phyloP scores from a whole-genome alignment of 2,113 vertebrate species.

The Eubucco bourcierii region DNA sequence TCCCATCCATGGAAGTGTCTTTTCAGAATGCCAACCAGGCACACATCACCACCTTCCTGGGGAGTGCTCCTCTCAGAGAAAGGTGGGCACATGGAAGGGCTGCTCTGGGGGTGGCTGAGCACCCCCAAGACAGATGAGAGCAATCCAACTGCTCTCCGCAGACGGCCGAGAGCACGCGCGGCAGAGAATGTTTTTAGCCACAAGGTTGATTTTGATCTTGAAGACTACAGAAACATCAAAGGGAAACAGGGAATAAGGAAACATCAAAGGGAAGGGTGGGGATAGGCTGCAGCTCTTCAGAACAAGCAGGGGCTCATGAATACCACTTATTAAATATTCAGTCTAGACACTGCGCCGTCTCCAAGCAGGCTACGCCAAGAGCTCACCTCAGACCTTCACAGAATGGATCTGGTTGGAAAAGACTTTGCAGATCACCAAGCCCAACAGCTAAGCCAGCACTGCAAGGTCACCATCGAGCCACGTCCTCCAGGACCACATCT shows the following conservation, averaged over 20 bases:
- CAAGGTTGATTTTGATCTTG: slow-evolving; percentile 43
- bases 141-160: neutral
- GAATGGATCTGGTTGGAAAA: too few relatives aligned
- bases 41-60: rapidly evolving
- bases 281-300: neutral
- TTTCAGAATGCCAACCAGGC: neutral
- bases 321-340: neutral
- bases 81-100: neutral
- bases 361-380: rapidly evolving
- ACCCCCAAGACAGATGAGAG: neutral
- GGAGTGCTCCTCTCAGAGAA: neutral
- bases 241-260: neutral
- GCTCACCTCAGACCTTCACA: neutral
- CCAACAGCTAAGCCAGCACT: too few relatives aligned
- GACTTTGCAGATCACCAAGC: too few relatives aligned
- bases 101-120: neutral
- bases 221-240: slow-evolving; percentile 35
- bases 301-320: slow-evolving; percentile 23
- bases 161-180: neutral
- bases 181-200: neutral
- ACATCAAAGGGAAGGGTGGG: slow-evolving; percentile 28
- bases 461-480: too few relatives aligned
- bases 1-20: rapidly evolving
- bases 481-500: too few relatives aligned
- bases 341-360: rapidly evolving